Percentiles rank a stretch among this genome's conserved stretches.
phyloP scores from a whole-genome alignment of 2,113 vertebrate genomes.

The Monarcha castaneiventris region DNA sequence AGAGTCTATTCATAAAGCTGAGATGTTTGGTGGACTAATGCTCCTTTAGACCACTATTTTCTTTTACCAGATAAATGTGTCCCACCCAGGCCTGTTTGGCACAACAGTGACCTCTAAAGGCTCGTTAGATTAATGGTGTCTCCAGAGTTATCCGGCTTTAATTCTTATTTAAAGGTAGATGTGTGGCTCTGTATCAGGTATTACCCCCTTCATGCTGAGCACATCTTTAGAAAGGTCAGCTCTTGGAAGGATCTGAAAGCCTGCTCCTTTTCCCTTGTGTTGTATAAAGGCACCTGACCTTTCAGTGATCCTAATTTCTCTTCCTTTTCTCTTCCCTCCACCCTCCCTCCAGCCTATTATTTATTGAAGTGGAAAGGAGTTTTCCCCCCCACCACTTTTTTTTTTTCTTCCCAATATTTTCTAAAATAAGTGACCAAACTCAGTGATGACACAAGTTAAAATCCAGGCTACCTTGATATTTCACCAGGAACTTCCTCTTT shows the following conservation, averaged over 20 bases:
- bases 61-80: conserved; percentile 17
- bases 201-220: conserved; percentile 59
- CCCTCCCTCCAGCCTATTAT: conserved; percentile 4
- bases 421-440: neutral
- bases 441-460: neutral
- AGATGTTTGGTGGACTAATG: neutral
- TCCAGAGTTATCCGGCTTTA: conserved; percentile 53
- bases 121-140: conserved; percentile 60
- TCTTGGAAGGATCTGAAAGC: conserved; percentile 57
- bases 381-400: neutral
- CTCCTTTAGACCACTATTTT: neutral
- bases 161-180: conserved; percentile 67
- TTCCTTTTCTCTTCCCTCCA: neutral
- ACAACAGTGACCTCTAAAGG: conserved; percentile 62
- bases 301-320: conserved; percentile 68
- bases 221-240: conserved; percentile 74
- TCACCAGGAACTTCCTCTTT: neutral
- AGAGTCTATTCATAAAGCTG: neutral
- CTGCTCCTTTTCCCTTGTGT: conserved; percentile 48
- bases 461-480: neutral
- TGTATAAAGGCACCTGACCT: conserved; percentile 71
- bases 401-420: neutral
- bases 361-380: conserved; percentile 28
- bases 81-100: conserved; percentile 29
- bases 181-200: conserved; percentile 48